These are phyloP conservation scores for Rhabdophis nuchalis DNA, from an alignment of 2,797 vertebrate species.

Conservation along the genomic window DNA sequence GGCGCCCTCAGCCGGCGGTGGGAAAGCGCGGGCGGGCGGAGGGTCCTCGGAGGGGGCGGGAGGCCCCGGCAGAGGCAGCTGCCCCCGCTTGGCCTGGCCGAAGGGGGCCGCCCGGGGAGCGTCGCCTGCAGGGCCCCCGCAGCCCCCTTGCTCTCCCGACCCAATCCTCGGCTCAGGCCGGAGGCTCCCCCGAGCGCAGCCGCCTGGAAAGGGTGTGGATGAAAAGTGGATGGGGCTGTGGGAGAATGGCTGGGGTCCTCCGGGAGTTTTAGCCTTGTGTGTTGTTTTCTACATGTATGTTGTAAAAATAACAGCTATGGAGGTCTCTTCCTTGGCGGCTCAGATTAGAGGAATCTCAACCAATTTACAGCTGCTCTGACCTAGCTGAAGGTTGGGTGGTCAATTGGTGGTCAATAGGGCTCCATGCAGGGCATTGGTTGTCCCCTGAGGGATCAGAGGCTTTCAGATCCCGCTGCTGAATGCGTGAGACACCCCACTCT, in stretches of 20 bases:
- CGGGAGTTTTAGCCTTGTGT: not conserved
- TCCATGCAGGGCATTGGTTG: not conserved
- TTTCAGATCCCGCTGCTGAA: not conserved
- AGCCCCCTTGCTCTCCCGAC: not conserved
- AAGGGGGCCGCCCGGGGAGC: not conserved
- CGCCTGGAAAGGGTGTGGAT: not conserved
- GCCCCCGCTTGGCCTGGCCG: not conserved
- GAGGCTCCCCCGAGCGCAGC: not conserved
- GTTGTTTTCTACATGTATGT: not conserved
- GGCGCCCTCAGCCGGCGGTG: not conserved
- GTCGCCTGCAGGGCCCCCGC: not conserved
- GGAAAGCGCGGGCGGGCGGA: not conserved
- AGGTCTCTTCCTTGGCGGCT: not conserved
- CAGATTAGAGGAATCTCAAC: not conserved
- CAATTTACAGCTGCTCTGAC: not conserved
- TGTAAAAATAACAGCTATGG: not conserved
- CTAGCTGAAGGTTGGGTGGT: not conserved
- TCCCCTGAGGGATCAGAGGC: not conserved
- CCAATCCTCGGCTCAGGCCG: too few species aligned
- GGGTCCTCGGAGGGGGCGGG: not conserved
- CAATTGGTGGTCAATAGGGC: not conserved
- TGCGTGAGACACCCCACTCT: not conserved
- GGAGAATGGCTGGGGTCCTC: not conserved
- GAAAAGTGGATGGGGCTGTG: constrained; percentile 16
- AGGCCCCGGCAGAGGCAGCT: too few species aligned